Conservation (phyloP, 2,113 vertebrate species). For the Entosphenus tridentatus region DNA sequence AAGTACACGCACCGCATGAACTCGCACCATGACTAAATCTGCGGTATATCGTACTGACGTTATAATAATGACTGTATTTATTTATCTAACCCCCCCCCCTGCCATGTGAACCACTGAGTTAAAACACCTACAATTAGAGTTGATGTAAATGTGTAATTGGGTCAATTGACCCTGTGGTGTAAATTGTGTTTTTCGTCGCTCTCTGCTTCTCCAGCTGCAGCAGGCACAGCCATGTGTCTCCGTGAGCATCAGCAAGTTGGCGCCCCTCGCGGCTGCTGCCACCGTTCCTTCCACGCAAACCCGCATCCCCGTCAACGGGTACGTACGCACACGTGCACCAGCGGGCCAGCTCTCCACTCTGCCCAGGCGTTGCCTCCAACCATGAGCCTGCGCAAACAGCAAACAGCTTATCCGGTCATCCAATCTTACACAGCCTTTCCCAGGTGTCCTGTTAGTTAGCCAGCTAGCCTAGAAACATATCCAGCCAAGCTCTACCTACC, state of each 20-base stretch:
- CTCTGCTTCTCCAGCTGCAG: not conserved
- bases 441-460: not conserved
- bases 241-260: not conserved
- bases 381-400: not conserved
- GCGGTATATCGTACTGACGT: too few species aligned
- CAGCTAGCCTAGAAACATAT: not conserved
- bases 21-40: too few species aligned
- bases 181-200: not conserved
- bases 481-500: not conserved
- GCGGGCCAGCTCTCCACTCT: not conserved
- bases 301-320: constrained; percentile 3
- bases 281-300: not conserved
- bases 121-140: too few species aligned
- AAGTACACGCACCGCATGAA: too few species aligned
- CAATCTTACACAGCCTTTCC: not conserved
- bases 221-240: not conserved
- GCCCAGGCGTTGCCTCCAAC: not conserved
- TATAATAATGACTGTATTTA: too few species aligned
- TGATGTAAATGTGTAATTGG: too few species aligned
- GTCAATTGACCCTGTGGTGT: too few species aligned
- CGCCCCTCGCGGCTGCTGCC: not conserved
- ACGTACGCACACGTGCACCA: not conserved
- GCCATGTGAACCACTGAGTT: too few species aligned
- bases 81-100: too few species aligned
- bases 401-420: not conserved